These are phyloP conservation scores for Microplitis mediator DNA, from an alignment of 1,140 invertebrate species.

Conservation along the genomic window DNA sequence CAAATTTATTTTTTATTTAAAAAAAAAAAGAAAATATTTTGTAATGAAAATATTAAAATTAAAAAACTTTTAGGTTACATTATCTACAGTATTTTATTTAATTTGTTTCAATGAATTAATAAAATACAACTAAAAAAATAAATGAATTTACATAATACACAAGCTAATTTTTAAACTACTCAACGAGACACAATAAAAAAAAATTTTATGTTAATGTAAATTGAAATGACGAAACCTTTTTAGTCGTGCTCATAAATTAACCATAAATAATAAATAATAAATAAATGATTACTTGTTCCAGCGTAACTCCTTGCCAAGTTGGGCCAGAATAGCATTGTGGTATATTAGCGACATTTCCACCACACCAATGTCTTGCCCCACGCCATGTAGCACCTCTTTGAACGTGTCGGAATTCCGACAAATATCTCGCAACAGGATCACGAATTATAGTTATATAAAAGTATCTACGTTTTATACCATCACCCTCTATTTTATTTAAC, in stretches of 20 bases:
- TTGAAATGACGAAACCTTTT: no score
- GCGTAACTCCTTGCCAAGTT: conserved; percentile 69
- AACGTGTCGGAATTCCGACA: conserved; percentile 95
- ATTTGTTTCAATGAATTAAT: no score
- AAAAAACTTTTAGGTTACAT: neutral
- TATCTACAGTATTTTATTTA: no score
- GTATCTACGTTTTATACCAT: conserved; percentile 80
- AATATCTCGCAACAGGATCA: conserved; percentile 87
- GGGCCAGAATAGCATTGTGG: conserved; percentile 78
- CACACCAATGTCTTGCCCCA: conserved; percentile 85
- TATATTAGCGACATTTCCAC: conserved; percentile 78
- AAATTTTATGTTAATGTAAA: no score
- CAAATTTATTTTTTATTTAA: conserved; percentile 7
- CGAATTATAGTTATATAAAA: conserved; percentile 96
- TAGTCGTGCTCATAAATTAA: no score
- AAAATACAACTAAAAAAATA: no score
- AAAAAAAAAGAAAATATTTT: neutral
- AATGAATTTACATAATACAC: no score
- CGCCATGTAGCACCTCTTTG: conserved; percentile 98
- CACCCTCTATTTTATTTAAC: conserved; percentile 84
- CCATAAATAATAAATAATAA: neutral
- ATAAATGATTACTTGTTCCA: conserved; percentile 51
- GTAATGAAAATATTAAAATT: neutral
- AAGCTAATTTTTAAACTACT: neutral
- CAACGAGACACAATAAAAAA: neutral